Conservation (phyloP, 2,888 invertebrate genomes). For the Ormyrus labotus region DNA sequence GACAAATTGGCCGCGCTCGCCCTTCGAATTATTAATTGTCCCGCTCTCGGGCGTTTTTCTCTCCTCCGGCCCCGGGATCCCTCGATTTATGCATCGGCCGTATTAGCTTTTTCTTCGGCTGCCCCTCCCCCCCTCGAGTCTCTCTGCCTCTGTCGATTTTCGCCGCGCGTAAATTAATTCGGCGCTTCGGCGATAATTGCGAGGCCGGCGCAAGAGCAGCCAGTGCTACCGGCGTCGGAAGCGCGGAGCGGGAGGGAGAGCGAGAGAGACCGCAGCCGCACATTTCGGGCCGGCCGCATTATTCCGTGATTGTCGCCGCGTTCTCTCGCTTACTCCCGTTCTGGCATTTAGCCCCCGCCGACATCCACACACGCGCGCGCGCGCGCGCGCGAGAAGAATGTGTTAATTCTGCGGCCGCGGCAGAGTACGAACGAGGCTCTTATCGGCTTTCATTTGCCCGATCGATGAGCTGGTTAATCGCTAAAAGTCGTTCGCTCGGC, state of each 20-base stretch:
- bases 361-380: not conserved
- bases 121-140: not conserved
- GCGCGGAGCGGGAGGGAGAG: constrained; percentile 61
- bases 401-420: constrained; percentile 32
- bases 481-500: constrained; percentile 43
- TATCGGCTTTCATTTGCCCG: constrained; percentile 8
- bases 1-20: constrained; percentile 71
- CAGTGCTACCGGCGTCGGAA: constrained; percentile 13
- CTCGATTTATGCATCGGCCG: not conserved
- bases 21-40: constrained; percentile 74
- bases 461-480: constrained; percentile 41
- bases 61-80: constrained; percentile 62
- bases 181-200: constrained; percentile 58
- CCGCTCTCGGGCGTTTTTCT: constrained; percentile 69
- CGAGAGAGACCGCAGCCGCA: constrained; percentile 69
- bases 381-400: constrained; percentile 21
- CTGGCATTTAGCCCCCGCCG: not conserved
- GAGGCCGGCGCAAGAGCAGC: constrained; percentile 56
- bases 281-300: constrained; percentile 72
- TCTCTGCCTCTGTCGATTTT: constrained; percentile 29
- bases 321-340: constrained; percentile 4
- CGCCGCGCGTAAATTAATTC: constrained; percentile 51
- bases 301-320: constrained; percentile 73
- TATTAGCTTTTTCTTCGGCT: not conserved
- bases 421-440: constrained; percentile 9